phyloP scores from a whole-genome alignment of 1,140 invertebrate genomes.

The Mercenaria mercenaria region DNA sequence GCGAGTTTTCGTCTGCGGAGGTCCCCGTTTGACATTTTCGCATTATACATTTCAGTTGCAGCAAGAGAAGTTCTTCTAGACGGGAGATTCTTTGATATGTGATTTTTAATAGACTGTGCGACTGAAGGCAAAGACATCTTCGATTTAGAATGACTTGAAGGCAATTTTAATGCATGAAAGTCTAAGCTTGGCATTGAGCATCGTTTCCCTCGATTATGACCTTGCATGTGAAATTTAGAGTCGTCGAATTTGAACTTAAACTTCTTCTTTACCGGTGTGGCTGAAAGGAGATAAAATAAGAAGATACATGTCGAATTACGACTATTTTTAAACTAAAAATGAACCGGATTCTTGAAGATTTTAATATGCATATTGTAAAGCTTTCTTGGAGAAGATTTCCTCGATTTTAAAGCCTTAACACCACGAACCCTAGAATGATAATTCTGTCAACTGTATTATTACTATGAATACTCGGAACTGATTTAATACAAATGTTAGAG shows the following conservation, averaged over 20 bases:
- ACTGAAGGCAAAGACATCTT: constrained; percentile 44
- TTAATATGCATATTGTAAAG: too few species aligned
- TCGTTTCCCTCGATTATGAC: constrained; percentile 20
- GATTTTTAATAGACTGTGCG: constrained; percentile 52
- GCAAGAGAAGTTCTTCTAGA: constrained; percentile 40
- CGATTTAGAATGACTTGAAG: constrained; percentile 11
- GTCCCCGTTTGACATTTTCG: constrained; percentile 25
- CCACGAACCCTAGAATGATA: too few species aligned
- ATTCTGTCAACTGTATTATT: too few species aligned
- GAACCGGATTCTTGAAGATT: too few species aligned
- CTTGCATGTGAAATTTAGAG: constrained; percentile 17
- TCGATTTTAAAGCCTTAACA: too few species aligned
- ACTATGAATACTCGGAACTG: too few species aligned
- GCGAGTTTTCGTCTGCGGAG: constrained; percentile 7
- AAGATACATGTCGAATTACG: neutral
- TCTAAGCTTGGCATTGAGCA: constrained; percentile 52
- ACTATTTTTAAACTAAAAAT: too few species aligned
- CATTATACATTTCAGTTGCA: constrained; percentile 33
- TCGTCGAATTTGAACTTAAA: constrained; percentile 63
- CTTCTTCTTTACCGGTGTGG: constrained; percentile 49
- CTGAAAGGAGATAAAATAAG: constrained; percentile 47
- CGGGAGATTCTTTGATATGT: constrained; percentile 48
- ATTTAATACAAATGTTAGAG: too few species aligned
- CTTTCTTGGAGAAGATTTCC: too few species aligned
- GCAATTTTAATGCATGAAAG: constrained; percentile 55